phyloP scores from a whole-genome alignment of 2,797 vertebrate genomes.

The Lutjanus campechanus region DNA sequence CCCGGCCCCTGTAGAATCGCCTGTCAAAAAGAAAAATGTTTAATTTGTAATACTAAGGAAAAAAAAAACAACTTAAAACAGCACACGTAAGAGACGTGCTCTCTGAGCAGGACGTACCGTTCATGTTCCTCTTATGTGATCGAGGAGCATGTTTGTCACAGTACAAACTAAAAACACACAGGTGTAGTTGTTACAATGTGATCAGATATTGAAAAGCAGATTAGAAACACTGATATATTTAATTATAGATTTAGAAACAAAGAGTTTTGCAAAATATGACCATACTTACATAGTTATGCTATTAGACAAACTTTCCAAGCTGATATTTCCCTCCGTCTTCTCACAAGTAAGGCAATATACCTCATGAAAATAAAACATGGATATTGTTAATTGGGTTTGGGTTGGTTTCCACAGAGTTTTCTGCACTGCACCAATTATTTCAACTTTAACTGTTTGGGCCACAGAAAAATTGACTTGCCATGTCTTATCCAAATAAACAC shows the following conservation, averaged over 20 bases:
- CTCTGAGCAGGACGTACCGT: conserved; percentile 28
- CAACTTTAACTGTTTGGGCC: neutral
- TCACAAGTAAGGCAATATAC: conserved; percentile 40
- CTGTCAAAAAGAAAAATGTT: conserved; percentile 18
- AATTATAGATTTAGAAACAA: neutral
- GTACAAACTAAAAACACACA: conserved; percentile 48
- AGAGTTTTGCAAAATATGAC: neutral
- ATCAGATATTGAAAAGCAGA: conserved; percentile 3
- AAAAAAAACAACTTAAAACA: neutral
- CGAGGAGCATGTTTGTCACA: conserved; percentile 50
- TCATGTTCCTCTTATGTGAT: neutral
- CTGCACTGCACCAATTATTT: neutral
- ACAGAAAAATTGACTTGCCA: neutral
- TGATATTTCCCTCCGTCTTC: conserved; percentile 35
- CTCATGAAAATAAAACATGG: conserved; percentile 35
- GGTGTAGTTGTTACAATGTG: neutral
- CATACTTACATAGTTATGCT: conserved; percentile 56
- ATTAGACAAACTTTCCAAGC: conserved; percentile 28
- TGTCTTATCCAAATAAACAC: neutral
- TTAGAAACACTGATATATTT: neutral
- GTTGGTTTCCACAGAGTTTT: no score
- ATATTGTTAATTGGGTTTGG: neutral
- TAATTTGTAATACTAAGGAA: neutral
- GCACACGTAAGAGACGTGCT: accelerated
- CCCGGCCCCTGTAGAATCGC: neutral